phyloP scores from a whole-genome alignment of 2,888 invertebrate genomes.

The Leptopilina myrica region DNA sequence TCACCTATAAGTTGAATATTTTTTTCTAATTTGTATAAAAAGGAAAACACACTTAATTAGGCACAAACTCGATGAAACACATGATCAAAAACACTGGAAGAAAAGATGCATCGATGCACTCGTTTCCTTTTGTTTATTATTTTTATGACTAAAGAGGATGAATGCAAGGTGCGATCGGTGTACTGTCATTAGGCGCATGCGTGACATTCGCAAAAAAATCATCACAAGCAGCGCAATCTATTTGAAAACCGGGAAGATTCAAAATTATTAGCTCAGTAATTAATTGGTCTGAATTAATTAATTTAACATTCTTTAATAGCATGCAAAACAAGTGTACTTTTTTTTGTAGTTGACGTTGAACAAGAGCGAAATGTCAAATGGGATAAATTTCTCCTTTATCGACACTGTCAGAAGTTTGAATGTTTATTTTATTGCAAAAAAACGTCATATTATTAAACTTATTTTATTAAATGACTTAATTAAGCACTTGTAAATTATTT shows the following conservation, averaged over 20 bases:
- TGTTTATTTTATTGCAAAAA: too few species aligned
- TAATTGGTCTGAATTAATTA: too few species aligned
- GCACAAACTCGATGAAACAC: conserved; percentile 56
- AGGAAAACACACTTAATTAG: conserved; percentile 60
- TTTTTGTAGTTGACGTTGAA: too few species aligned
- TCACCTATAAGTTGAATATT: conserved; percentile 50
- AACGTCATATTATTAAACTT: too few species aligned
- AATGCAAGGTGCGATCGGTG: conserved; percentile 44
- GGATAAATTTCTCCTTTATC: too few species aligned
- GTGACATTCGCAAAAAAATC: background rate
- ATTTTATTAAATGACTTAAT: too few species aligned
- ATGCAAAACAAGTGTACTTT: too few species aligned
- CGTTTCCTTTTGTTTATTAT: conserved; percentile 67
- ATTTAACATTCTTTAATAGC: too few species aligned
- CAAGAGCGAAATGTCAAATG: too few species aligned
- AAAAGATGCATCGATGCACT: conserved; percentile 56
- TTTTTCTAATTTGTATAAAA: conserved; percentile 55
- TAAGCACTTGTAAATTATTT: too few species aligned
- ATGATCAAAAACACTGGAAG: conserved; percentile 56
- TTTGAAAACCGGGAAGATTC: background rate
- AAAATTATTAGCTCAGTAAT: background rate
- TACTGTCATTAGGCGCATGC: conserved; percentile 26
- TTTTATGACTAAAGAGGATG: conserved; percentile 53
- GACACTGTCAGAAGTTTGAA: too few species aligned
- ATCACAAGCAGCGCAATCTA: background rate